These are phyloP conservation scores for Steinernema khuongi DNA, from an alignment of 1,140 invertebrate genomes.

Conservation along the genomic window DNA sequence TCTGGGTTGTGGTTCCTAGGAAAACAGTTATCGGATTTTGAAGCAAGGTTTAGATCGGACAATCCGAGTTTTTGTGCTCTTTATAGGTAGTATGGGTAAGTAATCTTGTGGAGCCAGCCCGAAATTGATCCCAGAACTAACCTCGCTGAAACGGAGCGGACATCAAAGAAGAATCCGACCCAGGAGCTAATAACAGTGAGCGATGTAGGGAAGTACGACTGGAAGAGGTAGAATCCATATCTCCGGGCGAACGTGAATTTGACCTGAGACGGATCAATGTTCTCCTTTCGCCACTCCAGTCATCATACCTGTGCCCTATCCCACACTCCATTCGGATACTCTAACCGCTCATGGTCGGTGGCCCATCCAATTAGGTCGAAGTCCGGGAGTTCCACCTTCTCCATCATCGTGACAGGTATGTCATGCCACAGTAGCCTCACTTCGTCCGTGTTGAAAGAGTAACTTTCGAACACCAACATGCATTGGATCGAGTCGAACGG, in stretches of 20 bases:
- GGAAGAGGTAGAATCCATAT: conserved; percentile 58
- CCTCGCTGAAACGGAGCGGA: conserved; percentile 54
- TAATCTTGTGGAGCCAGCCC: no score
- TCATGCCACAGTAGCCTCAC: conserved; percentile 57
- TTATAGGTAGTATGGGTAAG: no score
- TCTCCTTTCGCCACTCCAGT: neutral
- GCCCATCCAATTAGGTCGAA: conserved; percentile 58
- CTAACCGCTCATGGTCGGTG: conserved; percentile 53
- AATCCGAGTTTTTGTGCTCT: no score
- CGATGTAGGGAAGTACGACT: conserved; percentile 57
- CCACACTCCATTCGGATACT: conserved; percentile 58
- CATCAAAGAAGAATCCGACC: conserved; percentile 59
- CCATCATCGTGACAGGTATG: conserved; percentile 58
- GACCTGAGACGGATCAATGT: conserved; percentile 37
- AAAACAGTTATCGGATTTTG: no score
- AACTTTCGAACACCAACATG: conserved; percentile 50
- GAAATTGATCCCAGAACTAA: conserved; percentile 19
- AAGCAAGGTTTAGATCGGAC: no score
- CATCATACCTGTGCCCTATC: conserved; percentile 42
- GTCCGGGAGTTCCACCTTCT: conserved; percentile 57
- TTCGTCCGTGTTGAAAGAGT: conserved; percentile 58
- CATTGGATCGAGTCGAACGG: conserved; percentile 58
- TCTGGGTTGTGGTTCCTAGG: no score
- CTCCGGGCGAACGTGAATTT: conserved; percentile 59
- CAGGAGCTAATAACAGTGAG: conserved; percentile 54